These are phyloP conservation scores for Spodoptera litura DNA, from an alignment of 1,140 invertebrate genomes.

Conservation along the genomic window DNA sequence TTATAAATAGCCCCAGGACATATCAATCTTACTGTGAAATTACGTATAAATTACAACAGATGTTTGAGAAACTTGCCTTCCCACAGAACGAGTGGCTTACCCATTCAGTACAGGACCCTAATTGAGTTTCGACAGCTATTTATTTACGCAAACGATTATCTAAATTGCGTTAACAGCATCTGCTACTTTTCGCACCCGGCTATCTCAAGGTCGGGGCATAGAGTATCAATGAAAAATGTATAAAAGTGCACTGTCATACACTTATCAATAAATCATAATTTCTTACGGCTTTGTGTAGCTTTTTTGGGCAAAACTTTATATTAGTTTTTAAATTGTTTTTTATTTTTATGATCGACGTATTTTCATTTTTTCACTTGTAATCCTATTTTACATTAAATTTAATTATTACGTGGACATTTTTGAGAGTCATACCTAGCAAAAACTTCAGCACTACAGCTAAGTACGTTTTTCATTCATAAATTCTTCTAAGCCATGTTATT, in stretches of 20 bases:
- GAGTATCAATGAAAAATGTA: constrained; percentile 36
- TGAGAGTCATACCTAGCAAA: no score
- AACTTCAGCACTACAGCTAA: no score
- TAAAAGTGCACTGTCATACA: not conserved
- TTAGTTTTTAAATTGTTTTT: no score
- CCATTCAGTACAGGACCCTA: constrained; percentile 62
- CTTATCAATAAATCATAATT: not conserved
- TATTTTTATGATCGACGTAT: no score
- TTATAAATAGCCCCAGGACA: not conserved
- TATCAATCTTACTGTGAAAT: constrained; percentile 36
- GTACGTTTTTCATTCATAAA: no score
- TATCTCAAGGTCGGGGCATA: constrained; percentile 62
- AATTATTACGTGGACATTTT: no score
- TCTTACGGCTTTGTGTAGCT: not conserved
- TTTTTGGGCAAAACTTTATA: no score
- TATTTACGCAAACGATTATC: constrained; percentile 84
- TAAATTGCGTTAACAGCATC: constrained; percentile 83
- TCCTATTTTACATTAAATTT: no score
- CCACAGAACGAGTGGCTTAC: constrained; percentile 58
- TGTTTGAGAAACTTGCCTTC: constrained; percentile 62
- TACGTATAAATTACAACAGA: constrained; percentile 68
- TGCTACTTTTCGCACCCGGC: constrained; percentile 78
- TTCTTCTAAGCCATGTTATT: no score
- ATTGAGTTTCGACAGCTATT: constrained; percentile 78
- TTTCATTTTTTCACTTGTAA: no score